A percentile compares a stretch with the other conserved stretches of the same genome.
Evolutionary conservation across 2,113 vertebrate genomes (phyloP).

Genomic region (Clarias gariepinus): DNA sequence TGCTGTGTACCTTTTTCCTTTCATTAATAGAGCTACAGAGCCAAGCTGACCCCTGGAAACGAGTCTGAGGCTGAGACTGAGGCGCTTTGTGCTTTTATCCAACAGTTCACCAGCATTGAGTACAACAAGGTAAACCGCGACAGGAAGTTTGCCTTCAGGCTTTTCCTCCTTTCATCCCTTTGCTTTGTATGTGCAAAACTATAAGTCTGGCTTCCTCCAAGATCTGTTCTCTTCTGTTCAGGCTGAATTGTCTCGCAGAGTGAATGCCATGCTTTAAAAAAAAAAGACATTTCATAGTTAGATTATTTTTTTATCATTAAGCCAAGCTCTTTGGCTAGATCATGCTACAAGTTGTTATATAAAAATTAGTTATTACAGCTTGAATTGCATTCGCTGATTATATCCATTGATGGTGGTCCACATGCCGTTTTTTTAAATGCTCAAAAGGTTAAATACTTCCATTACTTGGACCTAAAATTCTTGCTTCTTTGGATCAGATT

Average conservation of each 20-base stretch:
- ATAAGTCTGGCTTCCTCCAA: neutral
- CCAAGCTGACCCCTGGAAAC: slow-evolving; percentile 84
- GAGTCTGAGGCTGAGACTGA: slow-evolving; percentile 88
- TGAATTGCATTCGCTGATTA: neutral
- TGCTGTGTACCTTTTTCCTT: neutral
- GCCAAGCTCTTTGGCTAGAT: neutral
- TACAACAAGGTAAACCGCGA: slow-evolving; percentile 80
- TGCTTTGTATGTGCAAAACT: neutral
- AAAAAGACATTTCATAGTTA: neutral
- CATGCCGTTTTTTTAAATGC: neutral
- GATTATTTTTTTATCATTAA: neutral
- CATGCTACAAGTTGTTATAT: neutral
- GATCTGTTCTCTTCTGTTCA: neutral
- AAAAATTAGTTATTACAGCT: neutral
- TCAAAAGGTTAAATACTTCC: neutral
- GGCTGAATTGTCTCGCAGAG: neutral
- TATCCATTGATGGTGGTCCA: neutral
- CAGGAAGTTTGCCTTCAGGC: neutral
- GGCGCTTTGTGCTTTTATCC: slow-evolving; percentile 88
- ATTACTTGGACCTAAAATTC: neutral
- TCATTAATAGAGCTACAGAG: slow-evolving; percentile 82
- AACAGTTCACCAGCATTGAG: slow-evolving; percentile 83
- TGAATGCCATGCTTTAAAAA: neutral
- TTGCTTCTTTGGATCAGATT: neutral
- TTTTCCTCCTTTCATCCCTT: neutral